Conservation (phyloP, 2,113 vertebrate species). For the Cololabis saira region DNA sequence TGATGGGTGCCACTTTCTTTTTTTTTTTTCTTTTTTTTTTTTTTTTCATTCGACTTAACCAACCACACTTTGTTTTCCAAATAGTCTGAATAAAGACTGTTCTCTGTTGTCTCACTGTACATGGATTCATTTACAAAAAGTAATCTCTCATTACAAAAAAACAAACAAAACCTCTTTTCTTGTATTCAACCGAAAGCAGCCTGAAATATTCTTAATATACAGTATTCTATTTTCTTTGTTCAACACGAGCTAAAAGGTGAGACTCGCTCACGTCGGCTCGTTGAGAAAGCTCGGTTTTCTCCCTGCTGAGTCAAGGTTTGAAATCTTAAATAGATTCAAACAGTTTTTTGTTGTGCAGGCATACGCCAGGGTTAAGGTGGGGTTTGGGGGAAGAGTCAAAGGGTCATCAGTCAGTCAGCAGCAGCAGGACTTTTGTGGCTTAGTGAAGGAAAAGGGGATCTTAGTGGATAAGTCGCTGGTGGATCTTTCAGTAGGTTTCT, state of each 20-base stretch:
- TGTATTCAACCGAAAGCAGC: constrained; percentile 74
- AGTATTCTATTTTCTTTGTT: constrained; percentile 65
- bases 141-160: constrained; percentile 83
- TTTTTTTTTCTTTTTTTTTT: constrained; percentile 64
- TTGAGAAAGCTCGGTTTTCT: constrained; percentile 63
- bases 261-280: constrained; percentile 59
- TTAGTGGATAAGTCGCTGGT: constrained; percentile 48
- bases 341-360: constrained; percentile 73
- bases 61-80: constrained; percentile 81
- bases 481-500: constrained; percentile 19
- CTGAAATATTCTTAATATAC: constrained; percentile 70
- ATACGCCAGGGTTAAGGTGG: constrained; percentile 59
- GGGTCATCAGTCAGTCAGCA: constrained; percentile 68
- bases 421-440: constrained; percentile 75
- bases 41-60: constrained; percentile 65
- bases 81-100: constrained; percentile 80
- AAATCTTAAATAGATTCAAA: constrained; percentile 66
- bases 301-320: constrained; percentile 64
- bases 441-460: constrained; percentile 55
- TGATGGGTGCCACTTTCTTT: constrained; percentile 63
- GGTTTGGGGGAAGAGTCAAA: constrained; percentile 10
- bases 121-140: constrained; percentile 86
- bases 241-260: constrained; percentile 58
- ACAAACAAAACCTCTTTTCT: constrained; percentile 26
- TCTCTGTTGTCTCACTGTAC: constrained; percentile 77